Evolutionary conservation across 1,140 invertebrate genomes (phyloP), one percentile per base, ranked within the genome.

Genomic region (Pseudomyrmex cubaensis): DNA sequence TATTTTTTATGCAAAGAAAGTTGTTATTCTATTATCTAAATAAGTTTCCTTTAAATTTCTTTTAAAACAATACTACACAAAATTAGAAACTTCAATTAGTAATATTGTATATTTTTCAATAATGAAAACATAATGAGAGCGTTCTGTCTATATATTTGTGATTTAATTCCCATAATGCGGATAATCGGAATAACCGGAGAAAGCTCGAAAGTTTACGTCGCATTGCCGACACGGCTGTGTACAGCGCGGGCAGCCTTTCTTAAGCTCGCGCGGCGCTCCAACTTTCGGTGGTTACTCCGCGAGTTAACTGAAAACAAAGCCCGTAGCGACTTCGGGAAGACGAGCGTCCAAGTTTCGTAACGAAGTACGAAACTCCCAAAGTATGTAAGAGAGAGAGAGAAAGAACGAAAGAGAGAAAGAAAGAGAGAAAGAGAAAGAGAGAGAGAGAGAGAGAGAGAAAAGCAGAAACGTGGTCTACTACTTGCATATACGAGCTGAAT

Each of bases 221-320:
- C 85, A 80, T 73, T 61, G 82, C 82, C 57, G 25, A 73, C 35
- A 63, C 70, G 44, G 77, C 83, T 7, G 5, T 7, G 5, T 35
- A 35, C 35, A 35, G 35, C 35, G 35, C 35, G 35, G 77, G 77
- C 83, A 64, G 77, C 77, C 77, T 74, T 86, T 85, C 76, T 90
- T 88, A 86, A 88, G 64, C 54, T 87, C 83, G 85, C 59, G 61
- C 46, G 67, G 77, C 76, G 66, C 69, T 72, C 56, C 84, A 91
- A 91, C 84, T 90, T 91, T 90, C 61, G 80, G 57, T 17, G 69
- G 74, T 88, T 87, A 87, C 70, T 90, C 77, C 52, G 56, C 69
- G 54, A 87, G 89, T 86, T 90, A 91, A 91, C 87, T 90, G 85
- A 90, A 90, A 90, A 91, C 90, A 90, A 90, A 90, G 85, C 88